Base-by-base conservation (phyloP, 2,888 invertebrate genomes). In the Thumatha senex region DNA sequence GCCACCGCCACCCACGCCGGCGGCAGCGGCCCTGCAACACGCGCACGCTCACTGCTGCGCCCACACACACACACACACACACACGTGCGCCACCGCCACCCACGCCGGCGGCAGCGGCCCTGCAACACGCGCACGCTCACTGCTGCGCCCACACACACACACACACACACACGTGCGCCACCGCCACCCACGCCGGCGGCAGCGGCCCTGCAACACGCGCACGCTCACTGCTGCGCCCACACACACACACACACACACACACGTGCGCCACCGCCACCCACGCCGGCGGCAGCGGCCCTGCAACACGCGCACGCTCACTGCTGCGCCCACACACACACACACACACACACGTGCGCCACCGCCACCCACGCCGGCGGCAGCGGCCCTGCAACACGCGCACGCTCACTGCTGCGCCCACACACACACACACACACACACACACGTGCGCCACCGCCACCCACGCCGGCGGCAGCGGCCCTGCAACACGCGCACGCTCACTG, bases 101-200 rank as follows among this genome's bases (percentile, higher is more conserved):
- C 95, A 94, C 45, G 92, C 91, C 7, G 98, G 95, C 35, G 97
- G 95, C 86, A 96, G 94, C 40, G 98, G 98, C 75, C 96, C 96
- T 96, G 75, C 43, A 7, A 35, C 1, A 8, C 29, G 18, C 7
- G 12, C 29, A 36, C 36, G 7, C 7, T 2, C 13, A 13, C 5
- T 36, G 13, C 36, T 24, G n/a, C n/a, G n/a, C n/a, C 18, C 18
- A 24, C 18, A 24, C 18, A 4, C 18, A n/a, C n/a, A n/a, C n/a
- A n/a, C n/a, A n/a, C n/a, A n/a, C n/a, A n/a, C n/a, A n/a, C n/a
- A n/a, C 95, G 74, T 94, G 94, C 78, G 95, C 94, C 61, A 97
- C 96, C 35, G 94, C 93, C 86, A 98, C 92, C 82, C 95, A 94
- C 45, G 92, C 91, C 7, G 98, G 95, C 35, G 97, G 95, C 86